Evolutionary conservation across 2,797 vertebrate genomes (phyloP).

Genomic region (Esox masquinongy): DNA sequence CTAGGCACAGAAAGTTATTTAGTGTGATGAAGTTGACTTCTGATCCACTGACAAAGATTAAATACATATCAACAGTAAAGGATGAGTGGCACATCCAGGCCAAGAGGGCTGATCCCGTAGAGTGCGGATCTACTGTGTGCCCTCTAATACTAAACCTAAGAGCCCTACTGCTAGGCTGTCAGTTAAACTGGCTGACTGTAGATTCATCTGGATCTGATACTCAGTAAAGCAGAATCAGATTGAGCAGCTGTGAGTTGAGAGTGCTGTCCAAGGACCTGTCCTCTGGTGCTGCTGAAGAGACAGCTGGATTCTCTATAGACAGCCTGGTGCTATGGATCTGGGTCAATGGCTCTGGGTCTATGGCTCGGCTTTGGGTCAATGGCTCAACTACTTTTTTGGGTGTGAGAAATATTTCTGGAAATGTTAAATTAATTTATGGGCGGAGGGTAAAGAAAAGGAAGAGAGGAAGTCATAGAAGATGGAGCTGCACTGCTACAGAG

Average conservation of each 20-base stretch:
- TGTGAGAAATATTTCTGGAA: background rate
- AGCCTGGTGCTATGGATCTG: conserved; percentile 14
- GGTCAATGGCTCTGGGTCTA: background rate
- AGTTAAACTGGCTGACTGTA: conserved; percentile 13
- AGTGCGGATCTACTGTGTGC: conserved; percentile 27
- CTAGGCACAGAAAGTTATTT: background rate
- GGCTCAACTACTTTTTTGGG: background rate
- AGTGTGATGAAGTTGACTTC: conserved; percentile 39
- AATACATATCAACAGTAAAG: conserved; percentile 31
- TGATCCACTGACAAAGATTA: conserved; percentile 54
- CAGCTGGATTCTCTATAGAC: conserved; percentile 21
- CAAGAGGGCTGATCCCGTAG: conserved; percentile 11
- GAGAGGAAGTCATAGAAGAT: conserved; percentile 20
- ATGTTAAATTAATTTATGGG: background rate
- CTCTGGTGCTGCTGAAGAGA: conserved; percentile 41
- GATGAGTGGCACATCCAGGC: conserved; percentile 22
- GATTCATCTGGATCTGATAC: conserved; percentile 47
- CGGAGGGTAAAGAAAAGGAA: conserved; percentile 13
- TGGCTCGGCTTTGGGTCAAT: background rate
- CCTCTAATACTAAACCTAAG: conserved; percentile 41
- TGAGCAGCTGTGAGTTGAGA: conserved; percentile 18
- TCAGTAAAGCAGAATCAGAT: conserved; percentile 23
- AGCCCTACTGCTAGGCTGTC: conserved; percentile 16
- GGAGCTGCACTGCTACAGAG: conserved; percentile 37
- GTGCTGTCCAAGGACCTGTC: conserved; percentile 62